Base-by-base conservation (phyloP, 2,113 vertebrate genomes). In the Saguinus midas region DNA sequence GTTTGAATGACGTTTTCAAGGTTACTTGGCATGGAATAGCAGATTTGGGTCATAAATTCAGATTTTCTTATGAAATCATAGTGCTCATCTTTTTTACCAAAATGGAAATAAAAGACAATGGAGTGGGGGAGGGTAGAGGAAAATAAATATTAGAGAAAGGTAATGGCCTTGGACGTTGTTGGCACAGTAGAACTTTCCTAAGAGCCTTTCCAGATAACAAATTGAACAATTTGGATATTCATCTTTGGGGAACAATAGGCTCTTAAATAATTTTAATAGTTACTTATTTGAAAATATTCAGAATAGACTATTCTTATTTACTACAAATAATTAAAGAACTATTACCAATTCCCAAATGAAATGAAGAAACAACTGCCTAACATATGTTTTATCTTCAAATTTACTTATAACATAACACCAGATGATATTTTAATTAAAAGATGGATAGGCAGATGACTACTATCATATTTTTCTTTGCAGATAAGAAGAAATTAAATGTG, bases 351-450 rank as follows among this genome's bases (percentile, higher is more conserved):
- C 12, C 4, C 43, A 50, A 9, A 0, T 90, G 45, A 87, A 88
- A 87, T 81, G 20, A 45, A 89, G 70, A 5, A 81, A 61, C 12
- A 48, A 82, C 11, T n/a, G 8, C 2, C 29, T 66, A 57, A 84
- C 61, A 14, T 81, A 83, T 90, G 1, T 66, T 95, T 92, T 79
- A 45, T 70, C 32, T 83, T 92, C n/a, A 88, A 58, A n/a, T 45
- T 68, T 96, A 85, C 37, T 82, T 92, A 29, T 16, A 80, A 61
- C 58, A 12, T 18, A 80, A 61, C 58, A 50, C 14, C 32, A 16
- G 16, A 10, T 94, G 48, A 90, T 50, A 58, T 83, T 96, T 97
- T 90, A 92, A 96, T 85, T 70, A 40, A 95, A 94, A 57, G 76
- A 90, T 29, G 0, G 35, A 89, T 35, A 82, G 18, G 40, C 13